Conservation (phyloP, 2,888 invertebrate genomes). For the Hedya salicella region DNA sequence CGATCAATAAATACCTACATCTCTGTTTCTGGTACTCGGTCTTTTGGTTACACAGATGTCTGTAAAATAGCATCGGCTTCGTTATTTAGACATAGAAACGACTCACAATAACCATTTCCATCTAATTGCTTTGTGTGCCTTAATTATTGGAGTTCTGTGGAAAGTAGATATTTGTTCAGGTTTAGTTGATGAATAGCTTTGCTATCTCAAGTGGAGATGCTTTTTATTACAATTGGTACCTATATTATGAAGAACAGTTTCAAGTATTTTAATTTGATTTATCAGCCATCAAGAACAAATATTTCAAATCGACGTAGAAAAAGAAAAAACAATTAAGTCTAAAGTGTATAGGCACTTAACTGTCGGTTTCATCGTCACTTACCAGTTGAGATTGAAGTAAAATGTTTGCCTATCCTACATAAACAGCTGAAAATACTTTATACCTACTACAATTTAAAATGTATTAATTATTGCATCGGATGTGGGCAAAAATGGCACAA, state of each 20-base stretch:
- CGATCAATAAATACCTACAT: not conserved
- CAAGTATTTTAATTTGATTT: too few species aligned
- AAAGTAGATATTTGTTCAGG: conserved; percentile 9
- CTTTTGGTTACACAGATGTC: conserved; percentile 13
- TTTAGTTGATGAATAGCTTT: not conserved
- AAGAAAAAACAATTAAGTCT: too few species aligned
- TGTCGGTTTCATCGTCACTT: too few species aligned
- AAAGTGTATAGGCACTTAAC: too few species aligned
- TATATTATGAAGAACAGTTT: not conserved
- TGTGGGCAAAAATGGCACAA: too few species aligned
- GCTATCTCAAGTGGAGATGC: not conserved
- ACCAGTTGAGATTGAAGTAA: too few species aligned
- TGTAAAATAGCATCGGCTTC: not conserved
- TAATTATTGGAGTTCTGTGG: not conserved
- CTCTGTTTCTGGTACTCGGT: not conserved
- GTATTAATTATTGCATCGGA: too few species aligned
- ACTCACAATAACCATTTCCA: conserved; percentile 8
- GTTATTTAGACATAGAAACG: conserved; percentile 7
- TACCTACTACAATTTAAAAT: too few species aligned
- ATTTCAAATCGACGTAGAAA: too few species aligned
- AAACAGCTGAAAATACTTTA: too few species aligned
- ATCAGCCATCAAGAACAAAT: too few species aligned
- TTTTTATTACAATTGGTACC: not conserved
- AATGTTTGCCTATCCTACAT: too few species aligned
- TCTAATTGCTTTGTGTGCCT: conserved; percentile 8